Conservation (phyloP, 1,140 invertebrate species). For the Hyphantria cunea region DNA sequence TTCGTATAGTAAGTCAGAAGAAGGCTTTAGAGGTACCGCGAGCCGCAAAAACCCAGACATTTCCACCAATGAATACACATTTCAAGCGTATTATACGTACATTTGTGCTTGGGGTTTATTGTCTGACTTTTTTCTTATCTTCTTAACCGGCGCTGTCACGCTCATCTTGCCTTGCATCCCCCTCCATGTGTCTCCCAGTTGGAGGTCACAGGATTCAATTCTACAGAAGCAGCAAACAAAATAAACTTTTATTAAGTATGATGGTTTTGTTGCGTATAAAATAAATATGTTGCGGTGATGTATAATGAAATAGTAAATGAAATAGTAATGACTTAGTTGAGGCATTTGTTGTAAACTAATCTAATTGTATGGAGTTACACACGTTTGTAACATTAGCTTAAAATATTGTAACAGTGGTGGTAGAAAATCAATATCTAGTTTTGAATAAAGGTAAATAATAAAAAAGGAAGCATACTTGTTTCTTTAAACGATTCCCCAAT, state of each 20-base stretch:
- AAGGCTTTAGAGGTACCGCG: slow-evolving; percentile 2
- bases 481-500: slow-evolving; percentile 34
- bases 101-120: slow-evolving; percentile 91
- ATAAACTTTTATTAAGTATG: slow-evolving; percentile 58
- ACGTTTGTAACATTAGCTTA: too few relatives aligned
- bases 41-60: slow-evolving; percentile 19
- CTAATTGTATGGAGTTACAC: too few relatives aligned
- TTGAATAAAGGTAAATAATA: slow-evolving; percentile 21
- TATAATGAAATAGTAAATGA: slow-evolving; percentile 7
- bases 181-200: slow-evolving; percentile 86
- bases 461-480: slow-evolving; percentile 34
- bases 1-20: background rate
- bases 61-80: slow-evolving; percentile 30
- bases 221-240: slow-evolving; percentile 82
- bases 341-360: background rate
- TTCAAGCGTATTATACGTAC: slow-evolving; percentile 82
- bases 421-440: too few relatives aligned
- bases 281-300: slow-evolving; percentile 23
- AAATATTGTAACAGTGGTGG: too few relatives aligned
- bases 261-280: slow-evolving; percentile 25
- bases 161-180: slow-evolving; percentile 92
- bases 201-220: slow-evolving; percentile 90
- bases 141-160: slow-evolving; percentile 88
- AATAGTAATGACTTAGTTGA: slow-evolving; percentile 8
- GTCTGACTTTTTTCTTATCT: slow-evolving; percentile 92